Conservation (phyloP, 2,113 vertebrate species). For the Sporophila hypoxantha region DNA sequence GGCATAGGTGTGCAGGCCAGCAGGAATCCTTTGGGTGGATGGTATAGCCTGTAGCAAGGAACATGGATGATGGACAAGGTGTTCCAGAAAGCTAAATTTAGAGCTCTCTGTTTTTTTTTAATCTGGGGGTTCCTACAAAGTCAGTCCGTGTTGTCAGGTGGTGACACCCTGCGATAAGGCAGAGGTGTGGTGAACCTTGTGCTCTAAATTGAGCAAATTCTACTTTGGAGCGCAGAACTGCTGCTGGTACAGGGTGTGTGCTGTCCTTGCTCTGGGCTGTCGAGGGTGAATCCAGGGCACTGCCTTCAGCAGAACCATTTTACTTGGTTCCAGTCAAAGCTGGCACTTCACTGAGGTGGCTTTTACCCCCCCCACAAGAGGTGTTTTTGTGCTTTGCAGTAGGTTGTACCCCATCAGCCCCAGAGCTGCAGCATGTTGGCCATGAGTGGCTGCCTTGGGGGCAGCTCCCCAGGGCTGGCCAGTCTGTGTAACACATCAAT, state of each 20-base stretch:
- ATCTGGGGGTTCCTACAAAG: not conserved
- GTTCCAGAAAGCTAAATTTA: not conserved
- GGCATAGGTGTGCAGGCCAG: not conserved
- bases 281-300: not conserved
- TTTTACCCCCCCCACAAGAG: rapidly evolving
- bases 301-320: not conserved
- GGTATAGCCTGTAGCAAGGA: not conserved
- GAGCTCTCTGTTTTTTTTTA: not conserved
- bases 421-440: not conserved
- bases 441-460: not conserved
- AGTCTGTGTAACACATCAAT: rapidly evolving
- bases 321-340: not conserved
- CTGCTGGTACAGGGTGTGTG: rapidly evolving
- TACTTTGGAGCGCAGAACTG: not conserved
- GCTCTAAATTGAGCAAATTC: not conserved
- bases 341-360: not conserved
- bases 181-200: not conserved
- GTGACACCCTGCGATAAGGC: not conserved
- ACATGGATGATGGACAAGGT: not conserved
- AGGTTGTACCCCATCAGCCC: not conserved
- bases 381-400: not conserved
- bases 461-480: not conserved
- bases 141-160: not conserved
- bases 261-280: not conserved
- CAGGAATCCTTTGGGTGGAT: not conserved